phyloP scores from a whole-genome alignment of 53 echinoderm and acorn worm genomes.

The Echinometra lucunter region DNA sequence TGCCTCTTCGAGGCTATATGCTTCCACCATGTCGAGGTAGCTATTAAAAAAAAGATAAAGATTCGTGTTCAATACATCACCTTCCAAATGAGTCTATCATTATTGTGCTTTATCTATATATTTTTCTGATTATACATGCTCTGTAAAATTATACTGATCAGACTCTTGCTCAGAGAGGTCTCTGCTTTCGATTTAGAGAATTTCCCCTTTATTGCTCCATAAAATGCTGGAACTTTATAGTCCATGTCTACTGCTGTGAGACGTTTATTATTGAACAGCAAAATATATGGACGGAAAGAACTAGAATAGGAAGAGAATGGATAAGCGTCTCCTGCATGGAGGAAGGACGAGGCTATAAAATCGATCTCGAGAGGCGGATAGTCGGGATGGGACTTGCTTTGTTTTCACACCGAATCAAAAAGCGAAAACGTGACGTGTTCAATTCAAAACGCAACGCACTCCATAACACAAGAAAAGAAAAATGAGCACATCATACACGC shows the following conservation, averaged over 20 bases:
- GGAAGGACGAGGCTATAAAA: conserved; percentile 42
- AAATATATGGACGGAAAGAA: not conserved
- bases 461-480: not conserved
- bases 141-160: no score
- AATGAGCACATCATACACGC: not conserved
- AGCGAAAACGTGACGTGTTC: not conserved
- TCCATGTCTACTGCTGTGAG: not conserved
- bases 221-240: not conserved
- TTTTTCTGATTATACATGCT: no score
- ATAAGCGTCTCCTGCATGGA: not conserved
- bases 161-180: no score
- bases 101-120: not conserved
- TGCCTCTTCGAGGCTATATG: not conserved
- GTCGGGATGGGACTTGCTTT: conserved; percentile 45
- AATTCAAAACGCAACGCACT: conserved; percentile 31
- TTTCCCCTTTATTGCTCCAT: not conserved
- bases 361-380: conserved; percentile 10
- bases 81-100: not conserved
- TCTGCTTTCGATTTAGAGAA: not conserved
- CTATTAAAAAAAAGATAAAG: not conserved
- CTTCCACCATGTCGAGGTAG: not conserved
- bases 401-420: conserved; percentile 34
- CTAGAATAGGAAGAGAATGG: not conserved
- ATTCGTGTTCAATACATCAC: not conserved
- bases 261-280: not conserved